Evolutionary conservation across 2,797 vertebrate genomes (phyloP), one percentile per base, ranked within the genome.

Genomic region (Pangasius krempfi): DNA sequence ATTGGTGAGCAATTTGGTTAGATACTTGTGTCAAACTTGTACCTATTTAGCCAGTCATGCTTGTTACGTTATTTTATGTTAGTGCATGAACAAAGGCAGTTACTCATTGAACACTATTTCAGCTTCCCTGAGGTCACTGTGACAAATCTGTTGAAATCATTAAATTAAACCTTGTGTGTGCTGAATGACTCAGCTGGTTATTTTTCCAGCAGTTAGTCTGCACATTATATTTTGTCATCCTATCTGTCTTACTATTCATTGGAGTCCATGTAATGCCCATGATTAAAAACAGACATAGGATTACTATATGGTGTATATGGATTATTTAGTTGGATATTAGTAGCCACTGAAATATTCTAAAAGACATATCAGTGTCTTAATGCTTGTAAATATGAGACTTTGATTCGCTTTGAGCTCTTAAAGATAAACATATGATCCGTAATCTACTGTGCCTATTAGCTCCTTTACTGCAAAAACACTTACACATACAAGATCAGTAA

Each of bases 101-200:
- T 78, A 78, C 81, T 40, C 58, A 78, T 78, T 84, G 16, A 84
- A 73, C 68, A 62, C 20, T 62, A 44, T 50, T 72, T n/a, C 68
- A 73, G 37, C 60, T 68, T 78, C 33, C 7, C 50, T 22, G 3
- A 58, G 47, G 22, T 76, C 5, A n/a, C 44, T 40, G 13, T 16
- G 9, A 62, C 44, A 37, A 14, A 37, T 37, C n/a, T 75, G 56
- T 54, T 25, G 40, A 62, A 83, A 83, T 44, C 37, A 62, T 25
- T 30, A 79, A 44, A 79, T 44, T 40, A 56, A 64, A 85, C 30
- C 40, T 75, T 75, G 16, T 1, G 2, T 84, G 81, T 44, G 4
- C n/a, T 84, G 47, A 88, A 78, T 66, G 56, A 27, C 33, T n/a
- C 18, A 25, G 22, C 25, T 12, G n/a, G 72, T 37, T 72, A 22